Evolutionary conservation across 2,113 vertebrate genomes (phyloP).

Genomic region (Zootoca vivipara): DNA sequence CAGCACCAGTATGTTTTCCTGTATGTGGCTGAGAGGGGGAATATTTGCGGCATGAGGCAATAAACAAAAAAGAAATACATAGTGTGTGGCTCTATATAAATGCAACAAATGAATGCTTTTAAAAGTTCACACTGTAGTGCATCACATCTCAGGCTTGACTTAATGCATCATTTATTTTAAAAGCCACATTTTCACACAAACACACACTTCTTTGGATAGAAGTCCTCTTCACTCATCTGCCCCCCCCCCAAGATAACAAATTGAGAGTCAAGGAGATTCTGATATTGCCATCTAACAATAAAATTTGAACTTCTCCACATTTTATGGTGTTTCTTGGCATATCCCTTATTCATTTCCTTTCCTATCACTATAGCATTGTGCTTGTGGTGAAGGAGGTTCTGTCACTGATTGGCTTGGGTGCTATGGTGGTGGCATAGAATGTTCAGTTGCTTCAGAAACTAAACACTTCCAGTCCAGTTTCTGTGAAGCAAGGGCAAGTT

Average conservation of each 20-base stretch:
- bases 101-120: constrained; percentile 56
- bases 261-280: constrained; percentile 29
- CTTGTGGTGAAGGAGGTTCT: neutral
- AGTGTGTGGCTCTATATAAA: constrained; percentile 47
- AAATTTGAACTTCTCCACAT: constrained; percentile 19
- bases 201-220: constrained; percentile 36
- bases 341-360: neutral
- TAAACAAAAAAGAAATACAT: constrained; percentile 61
- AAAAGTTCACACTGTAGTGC: constrained; percentile 32
- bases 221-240: constrained; percentile 30
- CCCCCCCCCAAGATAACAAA: constrained; percentile 30
- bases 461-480: neutral
- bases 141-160: constrained; percentile 44
- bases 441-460: neutral
- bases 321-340: neutral
- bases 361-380: neutral
- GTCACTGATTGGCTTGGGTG: neutral
- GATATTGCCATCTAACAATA: neutral
- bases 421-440: neutral
- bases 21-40: constrained; percentile 56
- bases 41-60: constrained; percentile 56
- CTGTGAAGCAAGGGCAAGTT: neutral
- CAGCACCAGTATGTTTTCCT: constrained; percentile 67
- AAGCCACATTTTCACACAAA: constrained; percentile 36
- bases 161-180: constrained; percentile 40